Evolutionary conservation across 2,888 invertebrate species (phyloP), one percentile per base, ranked within the genome.

Genomic region (Idaea biselata): DNA sequence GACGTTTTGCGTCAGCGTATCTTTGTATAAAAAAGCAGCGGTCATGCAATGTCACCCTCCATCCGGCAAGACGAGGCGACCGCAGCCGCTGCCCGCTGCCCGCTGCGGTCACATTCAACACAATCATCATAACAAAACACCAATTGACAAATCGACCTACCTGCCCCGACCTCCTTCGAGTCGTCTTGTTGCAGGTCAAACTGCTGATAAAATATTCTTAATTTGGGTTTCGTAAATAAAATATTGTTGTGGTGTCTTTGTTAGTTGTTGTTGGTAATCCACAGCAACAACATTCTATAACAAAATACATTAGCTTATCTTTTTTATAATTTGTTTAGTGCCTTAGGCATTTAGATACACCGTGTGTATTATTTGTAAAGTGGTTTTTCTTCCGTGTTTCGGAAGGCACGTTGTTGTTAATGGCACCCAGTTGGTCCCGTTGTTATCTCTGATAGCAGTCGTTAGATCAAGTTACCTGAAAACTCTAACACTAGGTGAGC

Each of bases 1-100:
- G 81, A 80, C 83, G 77, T 73, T 80, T 78, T 85, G 83, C 88
- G 88, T 88, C 88, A 86, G 74, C 70, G 81, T 79, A 82, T 82
- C 83, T 82, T 66, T 82, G 83, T 81, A 81, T 79, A 83, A 84
- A 86, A 88, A 86, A 80, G 75, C 73, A 80, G 86, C 88, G 89
- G 89, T 88, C 89, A 81, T 74, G 73, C 86, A 89, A 90, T 85
- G 90, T 90, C 89, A 89, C 87, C 88, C 82, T 81, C 83, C 84
- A 87, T 86, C 86, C 86, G 84, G 82, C 81, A 82, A 86, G 87
- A 83, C 88, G 78, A 76, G 74, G 72, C 78, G 81, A 73, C 78
- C 80, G 75, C 76, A 68, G 64, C 69, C 70, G 62, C 66, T 67
- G 69, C 70, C 72, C 73, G 63, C 63, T 61, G 66, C 63, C 60